Conservation (phyloP, 2,113 vertebrate genomes). For the Triplophysa tibetana region DNA sequence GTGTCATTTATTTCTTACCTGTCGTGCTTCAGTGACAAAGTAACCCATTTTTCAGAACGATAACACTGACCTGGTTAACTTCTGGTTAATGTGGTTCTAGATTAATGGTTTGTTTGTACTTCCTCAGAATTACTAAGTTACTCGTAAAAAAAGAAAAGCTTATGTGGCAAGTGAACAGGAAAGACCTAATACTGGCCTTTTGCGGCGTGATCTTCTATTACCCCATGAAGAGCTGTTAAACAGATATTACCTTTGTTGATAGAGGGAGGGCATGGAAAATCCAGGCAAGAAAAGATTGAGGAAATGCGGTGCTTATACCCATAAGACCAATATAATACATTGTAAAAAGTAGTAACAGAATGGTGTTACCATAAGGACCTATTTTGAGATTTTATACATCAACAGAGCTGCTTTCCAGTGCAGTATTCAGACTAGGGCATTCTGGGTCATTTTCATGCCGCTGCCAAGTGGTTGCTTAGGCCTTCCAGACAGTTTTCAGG, state of each 20-base stretch:
- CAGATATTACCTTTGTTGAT: not conserved
- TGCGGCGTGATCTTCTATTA: not conserved
- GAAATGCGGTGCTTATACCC: not conserved
- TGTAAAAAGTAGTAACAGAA: not conserved
- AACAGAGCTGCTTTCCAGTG: too few species aligned
- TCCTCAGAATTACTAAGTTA: not conserved
- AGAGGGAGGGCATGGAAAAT: not conserved
- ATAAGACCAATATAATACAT: not conserved
- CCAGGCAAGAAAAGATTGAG: not conserved
- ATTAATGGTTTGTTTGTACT: not conserved
- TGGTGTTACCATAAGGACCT: too few species aligned
- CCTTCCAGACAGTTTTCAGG: too few species aligned
- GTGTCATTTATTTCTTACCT: not conserved
- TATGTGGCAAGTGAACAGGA: not conserved
- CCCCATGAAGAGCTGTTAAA: conserved; percentile 3
- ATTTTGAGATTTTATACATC: too few species aligned
- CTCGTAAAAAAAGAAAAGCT: not conserved
- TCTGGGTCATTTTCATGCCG: not conserved
- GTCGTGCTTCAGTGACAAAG: not conserved
- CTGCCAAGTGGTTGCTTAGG: not conserved
- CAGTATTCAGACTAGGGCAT: too few species aligned
- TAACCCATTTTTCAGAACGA: not conserved
- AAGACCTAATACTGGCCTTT: not conserved
- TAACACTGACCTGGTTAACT: conserved; percentile 2
- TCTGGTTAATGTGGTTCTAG: not conserved